phyloP scores from a whole-genome alignment of 1,140 invertebrate genomes.

The Mercenaria mercenaria region DNA sequence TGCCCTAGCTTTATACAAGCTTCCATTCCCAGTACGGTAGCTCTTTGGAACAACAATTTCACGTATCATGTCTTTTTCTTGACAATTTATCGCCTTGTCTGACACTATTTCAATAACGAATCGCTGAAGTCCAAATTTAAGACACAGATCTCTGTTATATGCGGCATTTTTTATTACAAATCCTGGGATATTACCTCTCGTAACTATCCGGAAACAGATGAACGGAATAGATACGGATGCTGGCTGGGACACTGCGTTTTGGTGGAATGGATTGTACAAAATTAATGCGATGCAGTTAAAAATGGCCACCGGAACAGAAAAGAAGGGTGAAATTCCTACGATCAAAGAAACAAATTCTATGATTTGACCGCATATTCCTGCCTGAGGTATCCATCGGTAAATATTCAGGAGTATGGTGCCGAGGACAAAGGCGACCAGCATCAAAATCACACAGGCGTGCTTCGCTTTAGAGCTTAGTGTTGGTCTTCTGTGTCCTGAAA shows the following conservation, averaged over 20 bases:
- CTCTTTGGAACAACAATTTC: conserved; percentile 95
- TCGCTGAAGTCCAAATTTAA: conserved; percentile 96
- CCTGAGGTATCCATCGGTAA: neutral
- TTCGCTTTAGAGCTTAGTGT: neutral
- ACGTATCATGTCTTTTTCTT: conserved; percentile 89
- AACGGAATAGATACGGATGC: conserved; percentile 93
- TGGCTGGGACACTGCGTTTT: conserved; percentile 95
- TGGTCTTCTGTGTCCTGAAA: too few species aligned
- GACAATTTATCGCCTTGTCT: conserved; percentile 93
- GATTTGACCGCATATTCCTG: neutral
- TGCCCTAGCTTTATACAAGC: conserved; percentile 97
- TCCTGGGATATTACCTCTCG: conserved; percentile 96
- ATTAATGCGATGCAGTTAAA: conserved; percentile 88
- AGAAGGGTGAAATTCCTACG: conserved; percentile 12
- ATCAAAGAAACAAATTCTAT: conserved; percentile 6
- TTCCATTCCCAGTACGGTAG: conserved; percentile 95
- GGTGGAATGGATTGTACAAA: conserved; percentile 96
- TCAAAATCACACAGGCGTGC: neutral
- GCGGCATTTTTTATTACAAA: conserved; percentile 94
- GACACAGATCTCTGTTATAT: conserved; percentile 95
- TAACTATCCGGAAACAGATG: conserved; percentile 97
- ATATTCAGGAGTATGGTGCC: neutral
- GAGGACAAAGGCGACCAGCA: neutral
- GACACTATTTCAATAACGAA: conserved; percentile 99
- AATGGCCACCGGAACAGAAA: conserved; percentile 55